A percentile compares a stretch with the other conserved stretches of the same genome.
Evolutionary conservation across 2,797 vertebrate species (phyloP).

Genomic region (Anabas testudineus): DNA sequence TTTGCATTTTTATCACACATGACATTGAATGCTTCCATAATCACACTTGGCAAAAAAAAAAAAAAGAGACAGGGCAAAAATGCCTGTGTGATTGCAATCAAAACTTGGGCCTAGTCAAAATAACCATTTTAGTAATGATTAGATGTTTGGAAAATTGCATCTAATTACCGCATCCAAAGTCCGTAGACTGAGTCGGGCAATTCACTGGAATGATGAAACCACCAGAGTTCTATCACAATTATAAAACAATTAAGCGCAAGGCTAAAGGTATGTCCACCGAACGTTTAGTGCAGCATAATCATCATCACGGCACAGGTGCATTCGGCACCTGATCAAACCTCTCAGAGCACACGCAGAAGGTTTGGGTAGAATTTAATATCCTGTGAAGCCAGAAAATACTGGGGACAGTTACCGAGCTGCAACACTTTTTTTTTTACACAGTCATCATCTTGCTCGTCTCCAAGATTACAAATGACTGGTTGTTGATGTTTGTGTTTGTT

Average conservation of each 20-base stretch:
- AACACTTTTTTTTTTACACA: neutral
- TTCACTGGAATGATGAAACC: constrained; percentile 35
- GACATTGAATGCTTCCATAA: constrained; percentile 20
- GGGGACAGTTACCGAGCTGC: neutral
- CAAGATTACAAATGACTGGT: neutral
- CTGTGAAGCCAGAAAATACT: neutral
- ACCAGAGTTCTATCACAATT: constrained; percentile 40
- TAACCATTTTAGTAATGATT: constrained; percentile 51
- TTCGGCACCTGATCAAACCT: constrained; percentile 23
- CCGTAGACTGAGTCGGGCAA: constrained; percentile 30
- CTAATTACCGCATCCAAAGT: constrained; percentile 48
- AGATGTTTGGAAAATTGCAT: constrained; percentile 60
- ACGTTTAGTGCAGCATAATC: constrained; percentile 38
- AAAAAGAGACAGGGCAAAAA: constrained; percentile 34
- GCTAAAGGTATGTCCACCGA: constrained; percentile 34
- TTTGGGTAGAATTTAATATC: neutral
- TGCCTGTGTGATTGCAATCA: constrained; percentile 61
- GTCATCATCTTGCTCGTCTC: neutral
- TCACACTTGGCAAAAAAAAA: constrained; percentile 23
- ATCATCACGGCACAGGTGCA: constrained; percentile 11
- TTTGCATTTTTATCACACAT: constrained; percentile 50
- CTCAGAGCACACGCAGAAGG: neutral
- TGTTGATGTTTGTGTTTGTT: neutral
- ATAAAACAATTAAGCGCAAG: constrained; percentile 49
- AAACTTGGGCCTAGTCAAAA: constrained; percentile 39